Base-by-base conservation (phyloP, 1,140 invertebrate genomes). In the Drosophila saltans region DNA sequence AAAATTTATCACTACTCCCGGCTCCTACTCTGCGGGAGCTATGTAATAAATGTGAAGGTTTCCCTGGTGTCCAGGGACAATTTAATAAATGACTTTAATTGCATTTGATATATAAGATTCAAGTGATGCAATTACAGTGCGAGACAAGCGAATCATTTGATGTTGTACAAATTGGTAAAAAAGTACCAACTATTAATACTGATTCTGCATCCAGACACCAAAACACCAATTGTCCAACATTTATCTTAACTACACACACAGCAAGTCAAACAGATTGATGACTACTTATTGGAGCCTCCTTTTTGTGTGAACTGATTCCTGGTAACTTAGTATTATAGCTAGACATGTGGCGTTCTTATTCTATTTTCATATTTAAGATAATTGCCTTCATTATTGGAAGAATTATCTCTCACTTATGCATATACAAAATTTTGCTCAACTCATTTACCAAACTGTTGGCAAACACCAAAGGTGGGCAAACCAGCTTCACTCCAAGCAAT, bases 1-100 rank as follows among this genome's bases (percentile, higher is more conserved):
- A 64, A 68, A 82, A 86, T 86, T 86, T 86, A 86, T 86, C 80
- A 39, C 66, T 45, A 66, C 41, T 48, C 68, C 61, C 70, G 57
- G 41, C 73, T 57, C 11, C 33, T 45, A 65, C 30, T 67, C 52
- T 63, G 68, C 39, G 63, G 68, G 72, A 69, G 64, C 21, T 52
- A 10, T 59, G 70, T 71, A 73, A 88, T 82, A 79, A 88, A 82
- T 86, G 74, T 82, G 56, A 30, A 71, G 55, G 66, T 78, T 56
- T 66, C 62, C 30, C 57, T 66, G 26, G 68, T 52, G 39, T 30
- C 39, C 48, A 39, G 67, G 58, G 43, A 43, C 63, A 55, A 60
- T 69, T 74, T 69, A 65, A 79, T 80, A 88, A 88, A 69, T 72
- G 67, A 72, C 66, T 81, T 71, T 56, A 67, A 72, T 70, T 63